Percentiles rank a stretch among this genome's conserved stretches.
These are phyloP conservation scores for Drosophila formosana DNA, from an alignment of 2,888 invertebrate genomes.

Conservation along the genomic window DNA sequence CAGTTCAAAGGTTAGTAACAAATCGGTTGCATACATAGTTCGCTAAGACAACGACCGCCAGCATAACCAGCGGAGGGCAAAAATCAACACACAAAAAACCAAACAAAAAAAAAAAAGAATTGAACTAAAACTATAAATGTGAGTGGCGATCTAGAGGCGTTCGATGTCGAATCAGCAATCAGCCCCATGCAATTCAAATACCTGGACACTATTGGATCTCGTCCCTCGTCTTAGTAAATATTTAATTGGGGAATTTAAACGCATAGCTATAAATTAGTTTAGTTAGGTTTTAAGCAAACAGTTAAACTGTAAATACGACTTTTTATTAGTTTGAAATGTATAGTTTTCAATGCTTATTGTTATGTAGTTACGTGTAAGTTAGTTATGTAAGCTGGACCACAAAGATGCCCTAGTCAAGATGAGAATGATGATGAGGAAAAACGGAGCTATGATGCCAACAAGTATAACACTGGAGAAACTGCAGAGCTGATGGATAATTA, in stretches of 20 bases:
- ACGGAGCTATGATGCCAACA: neutral
- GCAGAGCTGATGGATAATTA: neutral
- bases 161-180: slow-evolving; percentile 30
- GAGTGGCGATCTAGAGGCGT: slow-evolving; percentile 23
- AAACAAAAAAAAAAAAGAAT: slow-evolving; percentile 6
- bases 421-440: slow-evolving; percentile 1
- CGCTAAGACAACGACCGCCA: slow-evolving; percentile 77
- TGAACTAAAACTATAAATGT: slow-evolving; percentile 28
- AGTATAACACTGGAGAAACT: neutral
- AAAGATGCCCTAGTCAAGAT: slow-evolving; percentile 16
- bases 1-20: slow-evolving; percentile 92
- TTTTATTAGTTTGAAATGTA: slow-evolving; percentile 5
- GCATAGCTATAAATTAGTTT: slow-evolving; percentile 10
- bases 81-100: slow-evolving; percentile 42
- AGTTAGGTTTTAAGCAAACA: slow-evolving; percentile 30
- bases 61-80: slow-evolving; percentile 52
- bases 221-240: slow-evolving; percentile 17
- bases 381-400: slow-evolving; percentile 42
- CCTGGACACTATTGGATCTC: slow-evolving; percentile 43
- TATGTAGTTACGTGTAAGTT: slow-evolving; percentile 30
- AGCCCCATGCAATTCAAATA: slow-evolving; percentile 34
- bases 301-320: slow-evolving; percentile 42
- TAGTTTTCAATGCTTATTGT: slow-evolving; percentile 16
- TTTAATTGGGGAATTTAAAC: slow-evolving; percentile 23
- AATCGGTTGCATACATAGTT: slow-evolving; percentile 86